phyloP scores from a whole-genome alignment of 1,140 invertebrate species.

The Meteorus sp. region DNA sequence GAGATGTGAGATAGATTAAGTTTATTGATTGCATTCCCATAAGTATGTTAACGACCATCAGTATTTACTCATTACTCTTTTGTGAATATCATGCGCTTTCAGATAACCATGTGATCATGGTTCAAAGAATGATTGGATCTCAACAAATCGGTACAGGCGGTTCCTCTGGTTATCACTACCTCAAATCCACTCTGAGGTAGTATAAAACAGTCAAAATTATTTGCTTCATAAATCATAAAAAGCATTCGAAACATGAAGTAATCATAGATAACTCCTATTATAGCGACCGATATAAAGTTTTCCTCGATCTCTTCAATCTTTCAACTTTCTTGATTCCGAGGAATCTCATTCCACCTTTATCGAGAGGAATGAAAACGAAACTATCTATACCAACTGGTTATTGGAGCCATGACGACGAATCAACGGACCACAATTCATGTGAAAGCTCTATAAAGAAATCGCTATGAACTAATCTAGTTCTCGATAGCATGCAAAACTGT shows the following conservation, averaged over 20 bases:
- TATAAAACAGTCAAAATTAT: no score
- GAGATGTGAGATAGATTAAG: slow-evolving; percentile 80
- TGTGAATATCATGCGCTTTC: background rate
- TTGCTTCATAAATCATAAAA: no score
- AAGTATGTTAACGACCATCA: background rate
- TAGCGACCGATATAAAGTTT: slow-evolving; percentile 98
- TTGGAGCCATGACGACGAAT: slow-evolving; percentile 35
- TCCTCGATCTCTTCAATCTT: slow-evolving; percentile 96
- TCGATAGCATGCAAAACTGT: background rate
- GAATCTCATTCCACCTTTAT: slow-evolving; percentile 85
- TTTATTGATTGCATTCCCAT: slow-evolving; percentile 9
- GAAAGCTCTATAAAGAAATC: slow-evolving; percentile 31
- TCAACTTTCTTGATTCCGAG: slow-evolving; percentile 95
- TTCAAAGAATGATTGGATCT: slow-evolving; percentile 98
- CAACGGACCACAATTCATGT: slow-evolving; percentile 35
- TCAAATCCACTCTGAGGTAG: slow-evolving; percentile 96
- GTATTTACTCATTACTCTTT: background rate
- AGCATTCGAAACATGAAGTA: slow-evolving; percentile 10
- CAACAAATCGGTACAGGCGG: slow-evolving; percentile 96
- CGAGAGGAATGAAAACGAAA: slow-evolving; percentile 68
- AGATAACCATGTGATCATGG: slow-evolving; percentile 99
- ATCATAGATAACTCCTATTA: slow-evolving; percentile 22
- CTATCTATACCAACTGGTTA: slow-evolving; percentile 51
- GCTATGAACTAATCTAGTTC: slow-evolving; percentile 20
- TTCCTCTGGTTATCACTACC: slow-evolving; percentile 97